Base-by-base conservation (phyloP, 2,113 vertebrate species). In the Colossoma macropomum region DNA sequence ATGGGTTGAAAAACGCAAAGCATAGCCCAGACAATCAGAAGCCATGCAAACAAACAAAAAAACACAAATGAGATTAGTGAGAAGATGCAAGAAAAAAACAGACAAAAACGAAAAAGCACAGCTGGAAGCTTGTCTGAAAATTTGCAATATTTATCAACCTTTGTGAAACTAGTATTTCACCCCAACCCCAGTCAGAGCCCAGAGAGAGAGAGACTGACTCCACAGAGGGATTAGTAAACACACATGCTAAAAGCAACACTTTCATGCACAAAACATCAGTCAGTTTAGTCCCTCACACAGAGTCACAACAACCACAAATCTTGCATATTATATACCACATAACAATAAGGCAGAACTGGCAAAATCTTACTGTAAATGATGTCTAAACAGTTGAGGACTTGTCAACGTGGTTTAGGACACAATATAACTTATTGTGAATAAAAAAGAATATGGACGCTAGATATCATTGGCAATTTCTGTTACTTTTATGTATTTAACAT, bases 201-300 rank as follows among this genome's bases (percentile, higher is more conserved):
- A 96, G 89, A 93, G 97, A 97, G 97, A 97, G 96, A 97, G 96
- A 97, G 94, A 96, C 96, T 97, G 41, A 45, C 41, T 45, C 96
- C 95, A 91, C 94, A 94, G 90, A 92, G 88, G 88, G 71, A 86
- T 95, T 94, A 96, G 92, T 94, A 94, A 15, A 94, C 92, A 89
- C 91, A 88, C 96, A 96, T 95, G 93, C 95, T 90, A 89, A 91
- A 79, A 89, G 92, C 83, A 89, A 90, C 93, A 92, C 87, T 86
- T 88, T 86, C 90, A 92, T 92, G 93, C 93, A 25, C 66, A 87
- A 84, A 45, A 79, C 77, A 82, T 87, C 79, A 76, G 80, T 79
- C 32, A 56, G 79, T 54, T 23, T 38, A 27, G n/a, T 25, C 62
- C n/a, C 45, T 11, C 77, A 69, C 74, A 45, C 30, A 77, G 12